Conservation (phyloP, 2,888 invertebrate species). For the Gibbula magus region DNA sequence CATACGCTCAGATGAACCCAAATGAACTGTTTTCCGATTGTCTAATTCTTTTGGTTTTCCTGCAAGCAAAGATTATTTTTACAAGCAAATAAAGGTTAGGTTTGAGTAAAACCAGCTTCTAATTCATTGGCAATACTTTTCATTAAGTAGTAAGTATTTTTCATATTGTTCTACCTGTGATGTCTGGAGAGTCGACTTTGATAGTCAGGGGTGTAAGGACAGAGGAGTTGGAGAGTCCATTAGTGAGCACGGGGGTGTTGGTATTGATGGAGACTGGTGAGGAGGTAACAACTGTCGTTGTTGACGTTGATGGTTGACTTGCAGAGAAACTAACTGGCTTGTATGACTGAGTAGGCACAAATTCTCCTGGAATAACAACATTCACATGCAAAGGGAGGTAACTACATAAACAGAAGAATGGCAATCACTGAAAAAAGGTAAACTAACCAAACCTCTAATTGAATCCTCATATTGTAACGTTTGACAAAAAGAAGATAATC, state of each 20-base stretch:
- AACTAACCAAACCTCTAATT: too few relatives aligned
- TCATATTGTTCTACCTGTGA: background rate
- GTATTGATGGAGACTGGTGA: background rate
- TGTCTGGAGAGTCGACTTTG: background rate
- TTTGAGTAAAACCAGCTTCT: too few relatives aligned
- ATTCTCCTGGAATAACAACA: background rate
- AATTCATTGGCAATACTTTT: too few relatives aligned
- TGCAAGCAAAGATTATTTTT: too few relatives aligned
- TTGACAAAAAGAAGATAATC: too few relatives aligned
- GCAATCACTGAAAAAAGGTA: too few relatives aligned
- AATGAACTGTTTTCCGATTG: too few relatives aligned
- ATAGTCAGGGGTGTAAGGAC: background rate
- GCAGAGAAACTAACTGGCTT: background rate
- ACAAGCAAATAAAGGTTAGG: too few relatives aligned
- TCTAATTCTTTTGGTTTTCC: too few relatives aligned
- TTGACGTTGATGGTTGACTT: background rate
- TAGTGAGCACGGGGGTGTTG: background rate
- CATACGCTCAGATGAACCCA: too few relatives aligned
- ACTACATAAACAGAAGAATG: background rate
- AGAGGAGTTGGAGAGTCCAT: background rate
- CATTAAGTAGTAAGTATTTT: too few relatives aligned
- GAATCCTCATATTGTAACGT: too few relatives aligned
- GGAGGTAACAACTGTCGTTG: background rate
- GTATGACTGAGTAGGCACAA: background rate
- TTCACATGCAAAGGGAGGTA: slow-evolving; percentile 15